Conservation (phyloP, 2,888 invertebrate species). For the Capitulum mitella region DNA sequence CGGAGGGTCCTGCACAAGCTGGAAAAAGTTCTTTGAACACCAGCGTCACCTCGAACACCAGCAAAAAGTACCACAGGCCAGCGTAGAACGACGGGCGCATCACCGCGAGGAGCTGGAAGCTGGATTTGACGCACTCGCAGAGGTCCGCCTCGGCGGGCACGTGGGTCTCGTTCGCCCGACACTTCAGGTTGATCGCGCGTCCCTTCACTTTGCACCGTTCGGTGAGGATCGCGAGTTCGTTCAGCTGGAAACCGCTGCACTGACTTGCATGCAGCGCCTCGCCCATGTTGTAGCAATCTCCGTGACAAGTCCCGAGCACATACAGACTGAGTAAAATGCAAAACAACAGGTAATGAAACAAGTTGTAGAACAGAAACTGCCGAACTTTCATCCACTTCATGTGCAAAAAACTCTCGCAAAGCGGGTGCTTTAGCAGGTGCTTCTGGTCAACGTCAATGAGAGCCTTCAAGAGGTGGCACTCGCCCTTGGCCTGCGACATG, state of each 20-base stretch:
- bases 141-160: background rate
- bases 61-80: conserved; percentile 28
- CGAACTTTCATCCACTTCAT: conserved; percentile 75
- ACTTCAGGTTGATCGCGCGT: background rate
- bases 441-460: conserved; percentile 73
- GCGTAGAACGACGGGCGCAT: background rate
- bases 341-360: conserved; percentile 56
- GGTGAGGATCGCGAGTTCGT: background rate
- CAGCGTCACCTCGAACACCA: conserved; percentile 48
- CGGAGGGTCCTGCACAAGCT: conserved; percentile 63
- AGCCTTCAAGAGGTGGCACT: conserved; percentile 61
- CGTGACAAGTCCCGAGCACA: conserved; percentile 24
- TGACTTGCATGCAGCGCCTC: background rate
- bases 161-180: background rate
- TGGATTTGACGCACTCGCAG: background rate
- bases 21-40: conserved; percentile 74
- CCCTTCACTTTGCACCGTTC: too few relatives aligned
- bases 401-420: conserved; percentile 74
- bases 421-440: conserved; percentile 69
- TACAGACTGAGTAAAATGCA: conserved; percentile 32
- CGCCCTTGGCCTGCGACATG: conserved; percentile 60
- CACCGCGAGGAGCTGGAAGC: background rate
- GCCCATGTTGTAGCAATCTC: background rate
- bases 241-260: background rate
- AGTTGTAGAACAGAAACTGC: conserved; percentile 70